phyloP scores from a whole-genome alignment of 2,113 vertebrate genomes.

The Prinia subflava region DNA sequence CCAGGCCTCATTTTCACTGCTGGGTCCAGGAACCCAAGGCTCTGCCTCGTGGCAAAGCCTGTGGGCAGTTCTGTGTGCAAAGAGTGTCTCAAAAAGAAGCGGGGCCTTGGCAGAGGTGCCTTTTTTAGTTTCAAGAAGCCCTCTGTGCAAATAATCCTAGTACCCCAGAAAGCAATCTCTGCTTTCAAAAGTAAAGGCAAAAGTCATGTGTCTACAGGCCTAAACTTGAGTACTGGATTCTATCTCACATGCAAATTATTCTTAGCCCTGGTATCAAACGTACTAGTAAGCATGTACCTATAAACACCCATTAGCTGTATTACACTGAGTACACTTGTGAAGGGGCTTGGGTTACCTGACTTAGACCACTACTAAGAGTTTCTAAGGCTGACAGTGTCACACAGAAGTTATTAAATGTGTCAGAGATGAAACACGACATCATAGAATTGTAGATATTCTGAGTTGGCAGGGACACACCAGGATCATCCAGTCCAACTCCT shows the following conservation, averaged over 20 bases:
- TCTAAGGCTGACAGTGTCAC: neutral
- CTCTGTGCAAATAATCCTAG: neutral
- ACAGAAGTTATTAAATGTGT: neutral
- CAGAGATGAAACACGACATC: neutral
- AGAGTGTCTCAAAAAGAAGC: neutral
- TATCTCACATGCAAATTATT: neutral
- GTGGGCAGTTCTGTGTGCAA: neutral
- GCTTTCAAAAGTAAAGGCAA: neutral
- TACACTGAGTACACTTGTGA: neutral
- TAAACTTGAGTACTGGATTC: neutral
- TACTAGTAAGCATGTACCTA: neutral
- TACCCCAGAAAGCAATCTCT: neutral
- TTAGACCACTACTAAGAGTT: neutral
- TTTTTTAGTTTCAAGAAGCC: neutral
- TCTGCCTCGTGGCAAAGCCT: neutral
- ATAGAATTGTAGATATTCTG: accelerated
- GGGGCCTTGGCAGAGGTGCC: neutral
- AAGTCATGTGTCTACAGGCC: neutral
- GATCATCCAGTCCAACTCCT: neutral
- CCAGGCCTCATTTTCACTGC: neutral
- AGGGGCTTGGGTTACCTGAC: neutral
- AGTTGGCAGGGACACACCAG: neutral
- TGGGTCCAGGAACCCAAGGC: neutral
- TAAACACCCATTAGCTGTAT: neutral
- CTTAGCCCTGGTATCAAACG: neutral